Evolutionary conservation across 1,140 invertebrate species (phyloP).

Genomic region (Adelges cooleyi): DNA sequence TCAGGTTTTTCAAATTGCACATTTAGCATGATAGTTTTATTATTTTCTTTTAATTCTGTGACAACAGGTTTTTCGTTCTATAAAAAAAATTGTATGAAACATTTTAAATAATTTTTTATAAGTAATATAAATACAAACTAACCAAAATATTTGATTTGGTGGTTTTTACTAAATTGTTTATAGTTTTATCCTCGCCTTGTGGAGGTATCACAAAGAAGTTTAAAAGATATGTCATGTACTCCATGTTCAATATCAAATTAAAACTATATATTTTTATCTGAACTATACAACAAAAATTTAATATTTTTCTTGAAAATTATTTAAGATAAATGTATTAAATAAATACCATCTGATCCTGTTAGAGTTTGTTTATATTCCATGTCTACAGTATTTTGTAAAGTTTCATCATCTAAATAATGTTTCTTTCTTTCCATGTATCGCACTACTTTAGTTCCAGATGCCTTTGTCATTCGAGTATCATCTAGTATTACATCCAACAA

Average conservation of each 20-base stretch:
- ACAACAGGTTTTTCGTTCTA: too few relatives aligned
- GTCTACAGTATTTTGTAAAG: constrained; percentile 1
- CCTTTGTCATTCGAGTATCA: constrained; percentile 51
- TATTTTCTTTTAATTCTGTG: constrained; percentile 24
- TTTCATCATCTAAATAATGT: constrained; percentile 32
- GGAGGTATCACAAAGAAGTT: constrained; percentile 16
- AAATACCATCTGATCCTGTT: constrained; percentile 33
- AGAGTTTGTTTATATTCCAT: constrained; percentile 26
- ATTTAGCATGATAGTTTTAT: constrained; percentile 37
- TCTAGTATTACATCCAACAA: constrained; percentile 70
- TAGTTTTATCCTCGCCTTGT: neutral
- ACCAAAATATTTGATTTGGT: neutral
- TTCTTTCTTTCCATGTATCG: constrained; percentile 40
- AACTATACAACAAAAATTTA: neutral
- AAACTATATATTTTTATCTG: constrained; percentile 18
- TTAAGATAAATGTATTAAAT: constrained; percentile 11
- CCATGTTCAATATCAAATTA: constrained; percentile 21
- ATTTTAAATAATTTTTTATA: too few relatives aligned
- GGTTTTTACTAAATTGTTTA: neutral
- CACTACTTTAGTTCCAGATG: constrained; percentile 36
- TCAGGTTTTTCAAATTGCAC: constrained; percentile 69
- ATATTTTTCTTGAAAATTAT: too few relatives aligned
- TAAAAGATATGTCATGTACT: neutral
- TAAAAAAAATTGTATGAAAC: too few relatives aligned
- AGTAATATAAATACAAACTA: neutral